Conservation (phyloP, 2,113 vertebrate species). For the Donacobius atricapilla region DNA sequence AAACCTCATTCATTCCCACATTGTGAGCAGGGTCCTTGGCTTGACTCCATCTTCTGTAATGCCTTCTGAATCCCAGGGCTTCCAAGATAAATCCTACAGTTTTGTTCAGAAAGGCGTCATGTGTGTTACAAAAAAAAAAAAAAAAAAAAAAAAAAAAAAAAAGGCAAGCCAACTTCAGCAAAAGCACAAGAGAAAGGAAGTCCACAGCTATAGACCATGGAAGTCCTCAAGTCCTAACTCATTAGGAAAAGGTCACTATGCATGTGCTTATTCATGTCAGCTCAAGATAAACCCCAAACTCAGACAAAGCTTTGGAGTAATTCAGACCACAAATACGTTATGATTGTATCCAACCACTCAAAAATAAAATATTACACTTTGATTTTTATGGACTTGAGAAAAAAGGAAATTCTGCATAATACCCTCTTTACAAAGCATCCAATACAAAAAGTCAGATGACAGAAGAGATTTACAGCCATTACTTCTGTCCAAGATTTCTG, state of each 20-base stretch:
- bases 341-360: not conserved
- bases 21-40: slow-evolving; percentile 1
- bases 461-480: not conserved
- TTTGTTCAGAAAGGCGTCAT: not conserved
- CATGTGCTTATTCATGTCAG: not conserved
- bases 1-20: slow-evolving; percentile 32
- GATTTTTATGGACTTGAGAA: not conserved
- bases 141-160: not conserved
- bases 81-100: not conserved
- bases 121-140: not conserved
- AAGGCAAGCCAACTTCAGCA: not conserved
- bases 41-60: not conserved
- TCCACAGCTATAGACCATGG: not conserved
- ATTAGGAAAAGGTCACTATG: not conserved
- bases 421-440: not conserved
- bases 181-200: not conserved
- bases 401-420: not conserved
- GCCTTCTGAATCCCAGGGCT: not conserved
- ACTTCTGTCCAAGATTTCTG: not conserved
- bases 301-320: not conserved
- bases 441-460: not conserved
- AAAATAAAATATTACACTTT: not conserved
- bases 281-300: not conserved
- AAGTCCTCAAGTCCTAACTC: not conserved
- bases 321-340: not conserved